Evolutionary conservation across 2,113 vertebrate genomes (phyloP).

Genomic region (Helogale parvula): DNA sequence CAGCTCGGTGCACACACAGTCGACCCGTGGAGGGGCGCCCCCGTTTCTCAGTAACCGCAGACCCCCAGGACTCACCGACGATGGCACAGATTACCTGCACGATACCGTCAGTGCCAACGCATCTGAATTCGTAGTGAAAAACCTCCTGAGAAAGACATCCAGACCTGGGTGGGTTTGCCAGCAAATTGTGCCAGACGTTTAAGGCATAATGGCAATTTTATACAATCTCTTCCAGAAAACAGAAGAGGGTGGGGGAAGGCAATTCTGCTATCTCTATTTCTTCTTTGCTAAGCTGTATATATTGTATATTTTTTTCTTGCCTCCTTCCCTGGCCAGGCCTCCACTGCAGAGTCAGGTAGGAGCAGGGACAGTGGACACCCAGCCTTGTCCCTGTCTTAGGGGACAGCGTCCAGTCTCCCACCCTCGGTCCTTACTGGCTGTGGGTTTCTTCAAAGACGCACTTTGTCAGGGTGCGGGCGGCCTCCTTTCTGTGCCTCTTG

Average conservation of each 20-base stretch:
- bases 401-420: not conserved
- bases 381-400: not conserved
- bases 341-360: not conserved
- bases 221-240: not conserved
- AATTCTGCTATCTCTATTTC: not conserved
- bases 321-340: not conserved
- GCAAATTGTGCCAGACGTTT: not conserved
- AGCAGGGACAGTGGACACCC: rapidly evolving
- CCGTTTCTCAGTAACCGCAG: not conserved
- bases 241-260: not conserved
- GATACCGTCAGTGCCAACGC: not conserved
- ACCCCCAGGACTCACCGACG: not conserved
- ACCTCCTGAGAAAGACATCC: not conserved
- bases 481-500: not conserved
- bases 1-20: no score
- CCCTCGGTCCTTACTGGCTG: not conserved
- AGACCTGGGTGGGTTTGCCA: not conserved
- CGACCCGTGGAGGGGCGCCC: no score
- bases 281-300: not conserved
- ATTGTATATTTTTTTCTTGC: not conserved
- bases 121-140: not conserved
- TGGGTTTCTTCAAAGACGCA: not conserved
- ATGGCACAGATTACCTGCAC: not conserved
- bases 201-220: not conserved
- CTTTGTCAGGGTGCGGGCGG: no score